These are phyloP conservation scores for Choreutis nemorana DNA, from an alignment of 2,888 invertebrate species.

Conservation along the genomic window DNA sequence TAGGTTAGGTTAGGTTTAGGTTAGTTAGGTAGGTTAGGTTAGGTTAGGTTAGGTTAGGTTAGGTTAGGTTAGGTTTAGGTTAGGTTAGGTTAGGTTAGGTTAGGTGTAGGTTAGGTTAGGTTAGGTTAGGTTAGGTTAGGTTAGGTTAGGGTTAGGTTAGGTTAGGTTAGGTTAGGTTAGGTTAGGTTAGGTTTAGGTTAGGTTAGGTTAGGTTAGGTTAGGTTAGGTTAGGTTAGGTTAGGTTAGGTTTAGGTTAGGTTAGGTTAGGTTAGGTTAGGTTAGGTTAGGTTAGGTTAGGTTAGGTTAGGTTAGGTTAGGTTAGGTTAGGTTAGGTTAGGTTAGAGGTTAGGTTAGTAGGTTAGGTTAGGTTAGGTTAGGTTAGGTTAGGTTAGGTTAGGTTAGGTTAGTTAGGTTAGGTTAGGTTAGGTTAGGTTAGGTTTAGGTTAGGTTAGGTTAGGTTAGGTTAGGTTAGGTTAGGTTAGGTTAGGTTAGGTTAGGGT, in stretches of 20 bases:
- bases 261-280: constrained; percentile 2
- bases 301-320: constrained; percentile 1
- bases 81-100: constrained; percentile 4
- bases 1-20: constrained; percentile 3
- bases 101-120: constrained; percentile 2
- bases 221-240: constrained; percentile 1
- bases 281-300: constrained; percentile 2
- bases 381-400: constrained; percentile 2
- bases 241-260: constrained; percentile 2
- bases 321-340: constrained; percentile 1
- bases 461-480: constrained; percentile 2
- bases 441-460: constrained; percentile 2
- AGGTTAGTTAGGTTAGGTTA: constrained; percentile 1
- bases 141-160: constrained; percentile 2
- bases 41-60: constrained; percentile 4
- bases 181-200: constrained; percentile 2
- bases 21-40: constrained; percentile 5
- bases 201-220: constrained; percentile 1
- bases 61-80: constrained; percentile 3
- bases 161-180: constrained; percentile 2
- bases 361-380: constrained; percentile 2
- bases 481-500: constrained; percentile 1
- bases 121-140: constrained; percentile 2
- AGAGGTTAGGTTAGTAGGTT: constrained; percentile 11
- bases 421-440: constrained; percentile 6